phyloP scores from a whole-genome alignment of 2,797 vertebrate species.

The Pogonophryne albipinna region DNA sequence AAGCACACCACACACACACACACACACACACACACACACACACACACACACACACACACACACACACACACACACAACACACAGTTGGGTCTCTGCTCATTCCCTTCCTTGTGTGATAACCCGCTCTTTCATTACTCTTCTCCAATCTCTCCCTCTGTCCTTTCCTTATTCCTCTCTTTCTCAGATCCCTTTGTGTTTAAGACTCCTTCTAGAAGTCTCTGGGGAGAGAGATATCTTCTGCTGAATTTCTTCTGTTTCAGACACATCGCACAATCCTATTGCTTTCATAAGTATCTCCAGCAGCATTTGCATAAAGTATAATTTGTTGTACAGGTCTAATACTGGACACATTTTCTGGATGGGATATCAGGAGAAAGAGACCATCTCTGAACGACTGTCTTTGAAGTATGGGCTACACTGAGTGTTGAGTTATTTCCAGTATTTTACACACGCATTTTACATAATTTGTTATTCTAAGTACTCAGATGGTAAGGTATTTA shows the following conservation, averaged over 20 bases:
- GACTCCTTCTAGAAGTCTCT: conserved; percentile 64
- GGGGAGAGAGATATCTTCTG: conserved; percentile 42
- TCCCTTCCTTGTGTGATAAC: conserved; percentile 78
- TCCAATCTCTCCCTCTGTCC: conserved; percentile 65
- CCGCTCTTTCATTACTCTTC: conserved; percentile 73
- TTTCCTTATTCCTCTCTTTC: conserved; percentile 46
- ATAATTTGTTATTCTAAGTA: too few species aligned
- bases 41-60: neutral
- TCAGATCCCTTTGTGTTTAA: conserved; percentile 60
- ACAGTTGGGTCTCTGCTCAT: conserved; percentile 71
- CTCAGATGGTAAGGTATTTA: too few species aligned
- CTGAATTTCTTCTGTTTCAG: conserved; percentile 59
- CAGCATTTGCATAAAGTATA: conserved; percentile 4
- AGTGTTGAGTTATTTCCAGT: too few species aligned
- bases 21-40: conserved; percentile 43
- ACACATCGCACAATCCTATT: conserved; percentile 10
- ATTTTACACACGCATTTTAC: too few species aligned
- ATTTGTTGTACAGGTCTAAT: neutral
- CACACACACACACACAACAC: neutral
- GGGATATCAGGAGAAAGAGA: too few species aligned
- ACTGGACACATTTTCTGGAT: too few species aligned
- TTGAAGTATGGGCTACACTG: too few species aligned
- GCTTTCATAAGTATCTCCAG: neutral
- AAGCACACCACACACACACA: too few species aligned
- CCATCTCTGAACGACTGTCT: too few species aligned